Evolutionary conservation across 92 coral and sea anemone genomes (phyloP).

Genomic region (Zoanthus sociatus): DNA sequence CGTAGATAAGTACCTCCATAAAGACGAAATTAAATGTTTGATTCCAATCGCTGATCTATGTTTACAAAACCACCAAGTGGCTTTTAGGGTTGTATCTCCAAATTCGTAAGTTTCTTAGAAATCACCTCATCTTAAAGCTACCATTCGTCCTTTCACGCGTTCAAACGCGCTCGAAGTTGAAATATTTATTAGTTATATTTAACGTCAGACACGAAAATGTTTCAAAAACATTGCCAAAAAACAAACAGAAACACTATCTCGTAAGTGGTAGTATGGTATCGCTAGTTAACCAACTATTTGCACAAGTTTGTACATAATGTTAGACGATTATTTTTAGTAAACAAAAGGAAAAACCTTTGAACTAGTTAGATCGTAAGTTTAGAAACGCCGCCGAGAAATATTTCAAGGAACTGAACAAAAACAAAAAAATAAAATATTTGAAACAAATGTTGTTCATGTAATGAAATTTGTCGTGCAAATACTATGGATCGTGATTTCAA

Average conservation of each 20-base stretch:
- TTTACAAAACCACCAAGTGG: no score
- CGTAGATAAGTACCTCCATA: no score
- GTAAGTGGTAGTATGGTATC: not conserved
- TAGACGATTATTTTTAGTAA: not conserved
- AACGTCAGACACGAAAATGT: slow-evolving; percentile 1
- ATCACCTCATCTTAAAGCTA: not conserved
- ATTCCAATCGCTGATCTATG: no score
- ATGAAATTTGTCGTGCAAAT: no score
- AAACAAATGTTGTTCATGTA: no score
- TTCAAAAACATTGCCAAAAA: not conserved
- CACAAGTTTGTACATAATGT: slow-evolving; percentile 21
- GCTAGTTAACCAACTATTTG: not conserved
- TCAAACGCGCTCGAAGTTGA: not conserved
- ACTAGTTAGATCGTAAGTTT: not conserved
- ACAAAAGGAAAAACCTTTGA: not conserved
- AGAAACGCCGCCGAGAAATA: not conserved
- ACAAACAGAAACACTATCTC: not conserved
- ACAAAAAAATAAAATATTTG: not conserved
- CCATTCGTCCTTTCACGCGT: not conserved
- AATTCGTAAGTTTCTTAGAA: not conserved
- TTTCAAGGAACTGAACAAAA: not conserved
- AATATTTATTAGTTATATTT: slow-evolving; percentile 35
- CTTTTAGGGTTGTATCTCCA: not conserved
- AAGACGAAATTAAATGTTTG: no score
- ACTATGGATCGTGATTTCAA: no score